Evolutionary conservation across 2,888 invertebrate species (phyloP).

Genomic region (Clanis bilineata): DNA sequence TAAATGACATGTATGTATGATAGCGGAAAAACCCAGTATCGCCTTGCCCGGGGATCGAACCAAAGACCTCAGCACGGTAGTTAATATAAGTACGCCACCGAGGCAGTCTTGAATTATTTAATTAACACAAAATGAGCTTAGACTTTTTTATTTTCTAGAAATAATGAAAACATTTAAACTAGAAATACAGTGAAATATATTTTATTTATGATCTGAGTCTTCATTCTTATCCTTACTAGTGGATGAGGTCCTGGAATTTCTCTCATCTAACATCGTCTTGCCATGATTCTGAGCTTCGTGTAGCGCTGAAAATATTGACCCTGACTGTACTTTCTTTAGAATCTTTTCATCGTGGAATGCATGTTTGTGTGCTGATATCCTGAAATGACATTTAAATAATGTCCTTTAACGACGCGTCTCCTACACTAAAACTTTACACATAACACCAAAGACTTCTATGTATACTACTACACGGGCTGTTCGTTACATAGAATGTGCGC

Average conservation of each 20-base stretch:
- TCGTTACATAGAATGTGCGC: no score
- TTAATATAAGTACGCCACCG: no score
- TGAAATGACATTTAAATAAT: constrained; percentile 33
- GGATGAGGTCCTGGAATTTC: not conserved
- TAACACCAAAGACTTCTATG: no score
- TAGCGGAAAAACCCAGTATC: no score
- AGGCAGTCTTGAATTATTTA: not conserved
- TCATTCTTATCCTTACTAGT: not conserved
- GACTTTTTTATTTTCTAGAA: not conserved
- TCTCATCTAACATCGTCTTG: not conserved
- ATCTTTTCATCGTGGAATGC: constrained; percentile 61
- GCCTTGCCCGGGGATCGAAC: no score
- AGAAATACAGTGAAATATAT: not conserved
- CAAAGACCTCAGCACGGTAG: no score
- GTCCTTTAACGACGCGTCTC: no score
- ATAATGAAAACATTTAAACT: not conserved
- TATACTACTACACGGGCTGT: no score
- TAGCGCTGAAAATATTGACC: constrained; percentile 18
- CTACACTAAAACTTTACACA: no score
- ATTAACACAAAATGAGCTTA: not conserved
- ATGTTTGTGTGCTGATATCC: constrained; percentile 58
- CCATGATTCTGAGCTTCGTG: constrained; percentile 5
- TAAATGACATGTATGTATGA: no score
- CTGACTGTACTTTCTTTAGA: constrained; percentile 48
- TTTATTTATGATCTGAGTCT: constrained; percentile 6